phyloP scores from a whole-genome alignment of 2,888 invertebrate genomes.

The Andrena bucephala region DNA sequence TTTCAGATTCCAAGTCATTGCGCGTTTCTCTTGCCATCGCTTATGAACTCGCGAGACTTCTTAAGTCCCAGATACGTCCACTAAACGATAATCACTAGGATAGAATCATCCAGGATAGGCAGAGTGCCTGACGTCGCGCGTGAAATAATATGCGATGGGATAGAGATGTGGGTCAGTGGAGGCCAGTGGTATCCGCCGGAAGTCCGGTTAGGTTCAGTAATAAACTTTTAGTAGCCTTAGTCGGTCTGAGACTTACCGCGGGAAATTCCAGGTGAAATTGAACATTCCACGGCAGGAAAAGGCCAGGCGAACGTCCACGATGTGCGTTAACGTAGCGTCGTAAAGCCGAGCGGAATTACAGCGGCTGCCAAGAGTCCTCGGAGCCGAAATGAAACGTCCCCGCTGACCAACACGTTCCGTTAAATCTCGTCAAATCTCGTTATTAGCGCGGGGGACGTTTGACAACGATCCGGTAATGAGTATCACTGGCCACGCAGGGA shows the following conservation, averaged over 20 bases:
- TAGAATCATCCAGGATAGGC: constrained; percentile 48
- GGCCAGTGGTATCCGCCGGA: background rate
- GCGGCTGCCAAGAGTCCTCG: background rate
- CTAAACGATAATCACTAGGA: no score
- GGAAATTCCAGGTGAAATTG: constrained; percentile 57
- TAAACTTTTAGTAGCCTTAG: constrained; percentile 46
- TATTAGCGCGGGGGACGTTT: background rate
- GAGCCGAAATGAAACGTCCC: background rate
- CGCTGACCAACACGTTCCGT: constrained; percentile 19
- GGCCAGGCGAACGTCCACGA: constrained; percentile 22
- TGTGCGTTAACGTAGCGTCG: constrained; percentile 23
- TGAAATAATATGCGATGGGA: constrained; percentile 10
- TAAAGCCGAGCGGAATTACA: constrained; percentile 37
- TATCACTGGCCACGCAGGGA: background rate
- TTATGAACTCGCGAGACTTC: no score
- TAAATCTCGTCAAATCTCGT: background rate
- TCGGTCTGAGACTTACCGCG: constrained; percentile 16
- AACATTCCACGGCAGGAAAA: constrained; percentile 51
- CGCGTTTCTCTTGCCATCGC: no score
- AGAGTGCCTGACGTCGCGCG: constrained; percentile 36
- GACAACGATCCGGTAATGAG: constrained; percentile 16
- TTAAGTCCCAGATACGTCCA: no score
- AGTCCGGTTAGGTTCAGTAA: constrained; percentile 36
- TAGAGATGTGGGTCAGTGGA: background rate
- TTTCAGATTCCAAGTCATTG: no score